Conservation (phyloP, 2,888 invertebrate genomes). For the Anoplius nigerrimus region DNA sequence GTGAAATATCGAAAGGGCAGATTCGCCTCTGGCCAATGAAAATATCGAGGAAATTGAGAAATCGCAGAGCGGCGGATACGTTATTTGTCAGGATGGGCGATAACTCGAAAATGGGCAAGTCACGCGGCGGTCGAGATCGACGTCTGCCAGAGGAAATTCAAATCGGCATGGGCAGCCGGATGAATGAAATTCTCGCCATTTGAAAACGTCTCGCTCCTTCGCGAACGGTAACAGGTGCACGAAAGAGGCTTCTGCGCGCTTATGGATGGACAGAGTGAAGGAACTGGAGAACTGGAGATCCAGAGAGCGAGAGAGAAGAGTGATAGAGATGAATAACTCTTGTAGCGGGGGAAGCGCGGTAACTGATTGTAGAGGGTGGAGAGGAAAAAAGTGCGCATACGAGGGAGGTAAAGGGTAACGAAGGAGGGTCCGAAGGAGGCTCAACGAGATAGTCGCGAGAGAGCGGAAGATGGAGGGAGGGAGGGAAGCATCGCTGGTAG, state of each 20-base stretch:
- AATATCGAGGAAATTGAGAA: too few species aligned
- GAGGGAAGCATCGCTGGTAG: background rate
- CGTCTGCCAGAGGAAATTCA: background rate
- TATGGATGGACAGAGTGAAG: background rate
- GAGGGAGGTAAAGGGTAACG: too few species aligned
- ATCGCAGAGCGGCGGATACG: background rate
- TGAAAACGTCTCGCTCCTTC: background rate
- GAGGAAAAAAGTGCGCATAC: too few species aligned
- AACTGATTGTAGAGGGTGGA: too few species aligned
- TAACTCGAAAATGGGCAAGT: background rate
- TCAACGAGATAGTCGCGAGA: background rate
- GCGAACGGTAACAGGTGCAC: slow-evolving; percentile 7
- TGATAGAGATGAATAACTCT: too few species aligned
- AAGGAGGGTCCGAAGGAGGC: too few species aligned
- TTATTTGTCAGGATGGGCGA: slow-evolving; percentile 21
- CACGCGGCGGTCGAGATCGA: background rate
- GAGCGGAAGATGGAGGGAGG: slow-evolving; percentile 24
- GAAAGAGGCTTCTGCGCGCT: background rate
- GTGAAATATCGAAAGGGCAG: too few species aligned
- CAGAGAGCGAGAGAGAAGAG: too few species aligned
- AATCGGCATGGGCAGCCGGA: slow-evolving; percentile 17
- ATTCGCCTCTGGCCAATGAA: too few species aligned
- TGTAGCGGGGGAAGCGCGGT: too few species aligned
- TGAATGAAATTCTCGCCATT: slow-evolving; percentile 40
- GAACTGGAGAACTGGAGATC: background rate